Evolutionary conservation across 2,113 vertebrate genomes (phyloP).

Genomic region (Coryphaenoides rupestris): DNA sequence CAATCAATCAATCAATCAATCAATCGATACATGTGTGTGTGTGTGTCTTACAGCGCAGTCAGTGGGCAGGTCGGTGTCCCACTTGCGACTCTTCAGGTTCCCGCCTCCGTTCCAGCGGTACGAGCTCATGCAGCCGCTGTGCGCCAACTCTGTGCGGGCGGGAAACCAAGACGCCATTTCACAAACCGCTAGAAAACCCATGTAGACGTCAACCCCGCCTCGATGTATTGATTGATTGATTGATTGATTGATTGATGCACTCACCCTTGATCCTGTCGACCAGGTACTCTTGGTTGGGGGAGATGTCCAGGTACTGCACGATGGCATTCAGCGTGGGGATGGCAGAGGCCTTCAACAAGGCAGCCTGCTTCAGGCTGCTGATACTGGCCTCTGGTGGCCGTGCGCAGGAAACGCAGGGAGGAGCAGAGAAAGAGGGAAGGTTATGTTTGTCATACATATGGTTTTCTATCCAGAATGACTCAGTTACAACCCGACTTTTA

Average conservation of each 20-base stretch:
- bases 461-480: too few species aligned
- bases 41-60: too few species aligned
- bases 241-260: too few species aligned
- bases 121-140: slow-evolving; percentile 96
- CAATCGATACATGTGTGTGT: too few species aligned
- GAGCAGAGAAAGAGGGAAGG: too few species aligned
- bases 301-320: slow-evolving; percentile 91
- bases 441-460: too few species aligned
- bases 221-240: too few species aligned
- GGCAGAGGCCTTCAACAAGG: slow-evolving; percentile 85
- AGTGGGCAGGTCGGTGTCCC: slow-evolving; percentile 92
- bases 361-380: slow-evolving; percentile 92
- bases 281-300: slow-evolving; percentile 92
- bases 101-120: slow-evolving; percentile 93
- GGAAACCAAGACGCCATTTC: too few species aligned
- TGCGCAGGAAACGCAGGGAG: background rate
- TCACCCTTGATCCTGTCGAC: slow-evolving; percentile 90
- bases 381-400: slow-evolving; percentile 85
- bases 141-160: slow-evolving; percentile 93
- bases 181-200: too few species aligned
- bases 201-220: too few species aligned
- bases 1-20: too few species aligned
- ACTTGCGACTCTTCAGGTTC: slow-evolving; percentile 88
- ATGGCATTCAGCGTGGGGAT: slow-evolving; percentile 88
- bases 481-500: too few species aligned